Percentiles rank a stretch among this genome's conserved stretches.
These are phyloP conservation scores for Mylabris sibirica DNA, from an alignment of 2,888 invertebrate genomes.

Conservation along the genomic window DNA sequence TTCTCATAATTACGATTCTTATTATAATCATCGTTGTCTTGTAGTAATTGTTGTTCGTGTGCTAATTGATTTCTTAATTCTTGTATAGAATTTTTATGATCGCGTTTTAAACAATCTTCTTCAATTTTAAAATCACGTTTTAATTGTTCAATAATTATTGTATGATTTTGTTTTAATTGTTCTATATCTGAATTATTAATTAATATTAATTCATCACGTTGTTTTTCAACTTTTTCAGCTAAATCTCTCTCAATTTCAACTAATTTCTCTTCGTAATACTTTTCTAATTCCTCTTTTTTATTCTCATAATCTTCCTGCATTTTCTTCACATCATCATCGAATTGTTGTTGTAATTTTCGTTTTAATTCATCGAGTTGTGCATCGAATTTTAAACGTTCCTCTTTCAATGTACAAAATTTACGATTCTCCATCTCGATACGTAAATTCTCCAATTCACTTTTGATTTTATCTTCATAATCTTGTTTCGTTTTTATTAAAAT, in stretches of 20 bases:
- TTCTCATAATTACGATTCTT: conserved; percentile 66
- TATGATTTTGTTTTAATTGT: conserved; percentile 67
- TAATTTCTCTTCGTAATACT: conserved; percentile 63
- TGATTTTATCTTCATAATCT: conserved; percentile 53
- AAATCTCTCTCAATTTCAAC: conserved; percentile 65
- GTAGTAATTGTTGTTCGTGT: conserved; percentile 57
- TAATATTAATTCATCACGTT: conserved; percentile 63
- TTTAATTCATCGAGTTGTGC: conserved; percentile 63
- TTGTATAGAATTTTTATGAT: conserved; percentile 72
- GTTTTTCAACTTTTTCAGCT: conserved; percentile 59
- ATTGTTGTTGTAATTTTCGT: conserved; percentile 54
- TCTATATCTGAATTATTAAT: conserved; percentile 67
- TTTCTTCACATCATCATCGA: conserved; percentile 54
- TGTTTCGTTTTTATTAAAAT: conserved; percentile 60
- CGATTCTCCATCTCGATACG: conserved; percentile 64
- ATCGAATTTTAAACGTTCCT: conserved; percentile 57
- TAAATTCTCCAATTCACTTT: conserved; percentile 62
- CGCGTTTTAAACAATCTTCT: conserved; percentile 73
- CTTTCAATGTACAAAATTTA: conserved; percentile 52
- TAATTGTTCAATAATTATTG: conserved; percentile 67
- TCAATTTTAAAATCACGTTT: conserved; percentile 72
- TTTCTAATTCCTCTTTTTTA: conserved; percentile 60
- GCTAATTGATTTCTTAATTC: conserved; percentile 70
- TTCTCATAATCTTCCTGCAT: conserved; percentile 51
- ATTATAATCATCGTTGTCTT: conserved; percentile 47